Conservation (phyloP, 2,797 vertebrate species). For the Clarias pachynema region DNA sequence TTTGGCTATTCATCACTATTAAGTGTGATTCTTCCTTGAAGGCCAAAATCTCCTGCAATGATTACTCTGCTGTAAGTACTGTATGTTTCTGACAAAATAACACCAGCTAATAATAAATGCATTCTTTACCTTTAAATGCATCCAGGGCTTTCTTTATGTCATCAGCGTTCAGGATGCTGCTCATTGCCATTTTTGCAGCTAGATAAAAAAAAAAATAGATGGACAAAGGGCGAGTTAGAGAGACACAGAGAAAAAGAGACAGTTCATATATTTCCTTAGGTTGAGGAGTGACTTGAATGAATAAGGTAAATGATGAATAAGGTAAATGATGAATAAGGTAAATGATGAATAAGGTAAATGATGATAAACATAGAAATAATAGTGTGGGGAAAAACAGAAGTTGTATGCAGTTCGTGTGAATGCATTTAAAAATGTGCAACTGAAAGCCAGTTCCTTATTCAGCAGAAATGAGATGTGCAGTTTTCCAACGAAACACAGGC, state of each 20-base stretch:
- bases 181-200: slow-evolving; percentile 88
- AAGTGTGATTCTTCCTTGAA: neutral
- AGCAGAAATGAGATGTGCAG: neutral
- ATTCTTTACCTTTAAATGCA: slow-evolving; percentile 85
- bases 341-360: neutral
- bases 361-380: slow-evolving; percentile 7
- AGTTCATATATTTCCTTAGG: slow-evolving; percentile 15
- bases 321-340: neutral
- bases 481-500: neutral
- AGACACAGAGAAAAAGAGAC: slow-evolving; percentile 18
- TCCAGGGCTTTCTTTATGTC: slow-evolving; percentile 93
- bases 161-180: slow-evolving; percentile 86
- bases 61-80: neutral
- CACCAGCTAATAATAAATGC: neutral
- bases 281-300: neutral
- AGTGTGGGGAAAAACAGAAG: neutral
- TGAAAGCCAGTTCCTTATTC: neutral
- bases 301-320: neutral
- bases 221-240: neutral
- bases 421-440: neutral
- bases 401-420: neutral
- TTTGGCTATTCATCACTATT: neutral
- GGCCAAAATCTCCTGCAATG: neutral
- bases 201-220: slow-evolving; percentile 36
- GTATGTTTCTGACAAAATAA: neutral